Conservation (phyloP, 2,113 vertebrate species). For the Crypturellus undulatus region DNA sequence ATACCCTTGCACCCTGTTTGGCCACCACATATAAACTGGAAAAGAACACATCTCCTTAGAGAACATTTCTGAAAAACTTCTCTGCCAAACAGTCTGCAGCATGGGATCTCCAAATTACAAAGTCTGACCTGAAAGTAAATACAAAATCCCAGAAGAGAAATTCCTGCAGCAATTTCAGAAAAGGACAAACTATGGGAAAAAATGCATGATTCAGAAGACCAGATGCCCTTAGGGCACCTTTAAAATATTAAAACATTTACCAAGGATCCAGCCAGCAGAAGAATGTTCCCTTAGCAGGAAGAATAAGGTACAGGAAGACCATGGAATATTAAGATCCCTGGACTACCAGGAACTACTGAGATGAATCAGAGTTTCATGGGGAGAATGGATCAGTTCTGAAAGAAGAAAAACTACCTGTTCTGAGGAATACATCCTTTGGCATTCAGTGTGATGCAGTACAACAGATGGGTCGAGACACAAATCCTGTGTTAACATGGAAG, state of each 20-base stretch:
- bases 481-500: neutral
- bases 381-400: neutral
- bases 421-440: neutral
- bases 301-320: neutral
- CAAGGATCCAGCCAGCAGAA: neutral
- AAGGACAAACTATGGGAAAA: neutral
- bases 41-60: neutral
- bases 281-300: neutral
- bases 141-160: neutral
- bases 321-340: neutral
- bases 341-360: neutral
- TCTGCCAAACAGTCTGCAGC: neutral
- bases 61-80: neutral
- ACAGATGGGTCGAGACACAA: neutral
- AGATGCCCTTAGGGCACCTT: neutral
- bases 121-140: neutral
- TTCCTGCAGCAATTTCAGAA: neutral
- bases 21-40: neutral
- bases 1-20: neutral
- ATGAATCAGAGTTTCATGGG: neutral
- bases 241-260: neutral
- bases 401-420: neutral
- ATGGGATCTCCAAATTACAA: neutral
- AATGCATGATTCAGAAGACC: neutral
- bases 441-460: neutral